Base-by-base conservation (phyloP, 2,797 vertebrate genomes). In the Stomatorhinus walkeri region DNA sequence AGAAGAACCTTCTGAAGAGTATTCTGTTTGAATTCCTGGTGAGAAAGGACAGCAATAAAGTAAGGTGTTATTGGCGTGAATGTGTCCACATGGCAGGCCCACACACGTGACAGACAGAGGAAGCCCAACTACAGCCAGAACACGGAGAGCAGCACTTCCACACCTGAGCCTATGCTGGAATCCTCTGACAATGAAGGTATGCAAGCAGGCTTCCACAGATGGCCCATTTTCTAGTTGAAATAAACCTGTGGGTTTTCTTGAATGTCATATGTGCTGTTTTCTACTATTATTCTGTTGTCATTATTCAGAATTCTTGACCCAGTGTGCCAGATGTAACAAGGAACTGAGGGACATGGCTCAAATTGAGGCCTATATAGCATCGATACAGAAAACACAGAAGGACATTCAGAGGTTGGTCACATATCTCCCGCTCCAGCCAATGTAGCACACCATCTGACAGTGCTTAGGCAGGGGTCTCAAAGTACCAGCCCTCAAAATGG, bases 41-140 rank as follows among this genome's bases (percentile, higher is more conserved):
- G 81, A 85, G 51, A 56, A 52, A 54, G 16, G 19, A 59, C 28
- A 56, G 85, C 52, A 40, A 43, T 64, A 16, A 28, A 59, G 76
- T 88, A 12, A 51, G 81, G 9, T 85, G 43, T 85, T 24, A 51
- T 85, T 85, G 81, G n/a, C 81, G 4, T 24, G 16, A 85, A 61
- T 83, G 32, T 89, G 87, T 90, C 48, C 89, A 43, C 88, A 28
- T 89, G 9, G 22, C 90, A 96, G 95, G 92, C 91, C 14, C 92
- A 92, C 61, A 54, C 93, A 43, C 96, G 96, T 1, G 95, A 95
- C 86, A 94, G 96, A 90, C 96, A 92, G 91, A 96, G 98, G 90
- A 99, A 99, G 91, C 92, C 95, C 89, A 99, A 98, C n/a, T 97
- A 97, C 93, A 99, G 98, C 94, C 98, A 98, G 93, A 97, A 96